phyloP scores from a whole-genome alignment of 2,888 invertebrate genomes.

The Gasteruption jaculator region DNA sequence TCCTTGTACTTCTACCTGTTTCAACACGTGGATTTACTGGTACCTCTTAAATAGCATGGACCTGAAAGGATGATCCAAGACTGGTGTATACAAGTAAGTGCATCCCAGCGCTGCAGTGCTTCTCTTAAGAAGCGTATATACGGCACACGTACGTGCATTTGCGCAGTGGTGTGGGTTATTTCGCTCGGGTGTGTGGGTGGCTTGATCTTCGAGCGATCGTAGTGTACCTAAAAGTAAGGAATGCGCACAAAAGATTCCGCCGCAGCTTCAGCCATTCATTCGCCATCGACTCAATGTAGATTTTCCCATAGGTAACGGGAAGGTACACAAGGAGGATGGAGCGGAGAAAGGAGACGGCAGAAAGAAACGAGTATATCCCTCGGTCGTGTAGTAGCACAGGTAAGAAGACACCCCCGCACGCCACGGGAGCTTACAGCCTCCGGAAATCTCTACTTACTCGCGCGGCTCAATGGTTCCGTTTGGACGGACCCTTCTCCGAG shows the following conservation, averaged over 20 bases:
- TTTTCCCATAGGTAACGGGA: slow-evolving; percentile 39
- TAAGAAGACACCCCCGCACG: slow-evolving; percentile 45
- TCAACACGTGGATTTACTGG: no score
- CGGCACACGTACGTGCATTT: no score
- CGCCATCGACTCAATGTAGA: slow-evolving; percentile 39
- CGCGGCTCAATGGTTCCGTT: slow-evolving; percentile 42
- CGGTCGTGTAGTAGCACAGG: slow-evolving; percentile 26
- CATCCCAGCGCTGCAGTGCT: no score
- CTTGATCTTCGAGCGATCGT: slow-evolving; percentile 17
- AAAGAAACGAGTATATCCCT: slow-evolving; percentile 9
- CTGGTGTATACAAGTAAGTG: no score
- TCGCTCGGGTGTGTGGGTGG: no score
- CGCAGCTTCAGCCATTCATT: slow-evolving; percentile 40
- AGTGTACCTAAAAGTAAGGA: slow-evolving; percentile 28
- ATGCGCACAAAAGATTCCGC: slow-evolving; percentile 47
- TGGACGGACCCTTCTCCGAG: slow-evolving; percentile 23
- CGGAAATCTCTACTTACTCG: slow-evolving; percentile 51
- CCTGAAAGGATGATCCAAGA: no score
- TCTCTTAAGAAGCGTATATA: no score
- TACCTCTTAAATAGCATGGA: no score
- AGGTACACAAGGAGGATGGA: slow-evolving; percentile 25
- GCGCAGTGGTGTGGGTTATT: no score
- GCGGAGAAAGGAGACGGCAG: slow-evolving; percentile 19
- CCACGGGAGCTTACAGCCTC: slow-evolving; percentile 32
- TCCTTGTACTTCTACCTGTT: no score